These are phyloP conservation scores for Pelecanoides urinatrix DNA, from an alignment of 2,113 vertebrate species.

Conservation along the genomic window DNA sequence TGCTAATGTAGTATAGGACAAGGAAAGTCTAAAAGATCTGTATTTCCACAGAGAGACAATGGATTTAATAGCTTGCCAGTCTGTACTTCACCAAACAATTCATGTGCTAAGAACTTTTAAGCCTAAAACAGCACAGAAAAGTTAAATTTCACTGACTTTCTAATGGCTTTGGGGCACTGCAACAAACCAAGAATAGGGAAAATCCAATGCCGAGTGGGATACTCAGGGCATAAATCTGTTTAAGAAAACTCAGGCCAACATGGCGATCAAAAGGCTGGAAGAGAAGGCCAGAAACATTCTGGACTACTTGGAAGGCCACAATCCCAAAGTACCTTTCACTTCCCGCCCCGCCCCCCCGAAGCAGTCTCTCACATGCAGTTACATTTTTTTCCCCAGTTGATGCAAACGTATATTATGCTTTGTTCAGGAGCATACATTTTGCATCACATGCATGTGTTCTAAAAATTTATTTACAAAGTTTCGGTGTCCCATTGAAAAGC, in stretches of 20 bases:
- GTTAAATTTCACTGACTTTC: not conserved
- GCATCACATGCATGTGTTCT: not conserved
- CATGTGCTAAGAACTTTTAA: not conserved
- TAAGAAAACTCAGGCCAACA: not conserved
- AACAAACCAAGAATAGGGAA: not conserved
- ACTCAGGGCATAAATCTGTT: rapidly evolving
- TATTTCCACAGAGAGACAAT: not conserved
- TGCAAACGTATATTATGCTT: not conserved
- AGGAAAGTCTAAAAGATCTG: not conserved
- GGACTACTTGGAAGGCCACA: not conserved
- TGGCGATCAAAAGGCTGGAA: not conserved
- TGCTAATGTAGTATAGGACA: not conserved
- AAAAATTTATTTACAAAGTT: not conserved
- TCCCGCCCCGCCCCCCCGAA: rapidly evolving
- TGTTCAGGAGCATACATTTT: not conserved
- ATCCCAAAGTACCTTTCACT: not conserved
- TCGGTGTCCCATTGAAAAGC: not conserved
- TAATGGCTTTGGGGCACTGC: not conserved
- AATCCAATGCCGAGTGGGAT: not conserved
- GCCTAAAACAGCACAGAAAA: not conserved
- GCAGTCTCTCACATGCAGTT: not conserved
- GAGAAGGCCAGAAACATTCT: not conserved
- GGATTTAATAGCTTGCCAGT: not conserved
- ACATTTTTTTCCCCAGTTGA: not conserved
- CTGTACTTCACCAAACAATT: not conserved